Percentiles rank a stretch among this genome's conserved stretches.
phyloP scores from a whole-genome alignment of 1,140 invertebrate genomes.

The Caenorhabditis tropicalis region DNA sequence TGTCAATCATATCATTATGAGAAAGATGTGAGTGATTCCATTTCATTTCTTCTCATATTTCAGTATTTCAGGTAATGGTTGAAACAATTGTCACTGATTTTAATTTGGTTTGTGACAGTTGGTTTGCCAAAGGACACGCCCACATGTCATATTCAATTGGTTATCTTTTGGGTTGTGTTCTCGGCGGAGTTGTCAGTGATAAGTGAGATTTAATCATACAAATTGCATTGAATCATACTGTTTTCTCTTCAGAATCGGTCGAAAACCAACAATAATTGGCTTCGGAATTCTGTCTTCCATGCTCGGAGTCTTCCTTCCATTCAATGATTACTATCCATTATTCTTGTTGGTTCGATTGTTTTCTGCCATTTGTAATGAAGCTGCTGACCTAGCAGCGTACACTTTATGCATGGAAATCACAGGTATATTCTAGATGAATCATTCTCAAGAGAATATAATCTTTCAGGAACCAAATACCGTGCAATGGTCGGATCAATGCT shows the following conservation, averaged over 20 bases:
- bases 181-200: slow-evolving; percentile 70
- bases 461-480: slow-evolving; percentile 65
- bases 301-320: slow-evolving; percentile 69
- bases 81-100: slow-evolving; percentile 71
- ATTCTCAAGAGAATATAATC: neutral
- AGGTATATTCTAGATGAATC: slow-evolving; percentile 50
- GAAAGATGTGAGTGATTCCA: slow-evolving; percentile 32
- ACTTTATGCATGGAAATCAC: slow-evolving; percentile 69
- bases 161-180: slow-evolving; percentile 68
- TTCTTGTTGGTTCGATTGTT: slow-evolving; percentile 70
- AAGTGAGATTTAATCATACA: slow-evolving; percentile 31
- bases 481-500: slow-evolving; percentile 70
- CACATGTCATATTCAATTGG: slow-evolving; percentile 71
- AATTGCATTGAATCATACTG: neutral
- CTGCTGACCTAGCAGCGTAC: slow-evolving; percentile 66
- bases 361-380: slow-evolving; percentile 68
- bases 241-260: slow-evolving; percentile 58
- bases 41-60: slow-evolving; percentile 37
- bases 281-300: slow-evolving; percentile 70
- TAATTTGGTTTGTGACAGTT: slow-evolving; percentile 70
- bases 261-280: slow-evolving; percentile 69
- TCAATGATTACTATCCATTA: slow-evolving; percentile 71
- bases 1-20: slow-evolving; percentile 56
- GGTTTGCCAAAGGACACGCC: slow-evolving; percentile 70
- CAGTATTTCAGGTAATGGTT: slow-evolving; percentile 63